Evolutionary conservation across 53 echinoderm and acorn worm genomes (phyloP).

Genomic region (Glandiceps talaboti): DNA sequence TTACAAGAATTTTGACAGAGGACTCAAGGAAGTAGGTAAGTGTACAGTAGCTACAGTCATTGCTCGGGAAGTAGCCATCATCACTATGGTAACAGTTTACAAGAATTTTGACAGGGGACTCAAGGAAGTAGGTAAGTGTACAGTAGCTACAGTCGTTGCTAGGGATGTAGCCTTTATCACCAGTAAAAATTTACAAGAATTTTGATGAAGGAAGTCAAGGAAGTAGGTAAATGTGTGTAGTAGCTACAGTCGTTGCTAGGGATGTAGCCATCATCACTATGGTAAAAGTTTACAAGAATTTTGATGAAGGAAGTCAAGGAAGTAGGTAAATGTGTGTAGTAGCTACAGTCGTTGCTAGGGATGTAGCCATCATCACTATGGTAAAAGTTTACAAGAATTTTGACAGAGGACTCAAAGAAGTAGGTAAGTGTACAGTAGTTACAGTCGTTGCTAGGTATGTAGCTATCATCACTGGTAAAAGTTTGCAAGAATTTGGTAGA

Average conservation of each 20-base stretch:
- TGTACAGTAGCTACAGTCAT: conserved; percentile 29
- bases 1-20: conserved; percentile 64
- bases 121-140: conserved; percentile 60
- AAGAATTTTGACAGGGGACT: conserved; percentile 76
- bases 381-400: conserved; percentile 51
- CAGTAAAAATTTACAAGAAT: too few species aligned
- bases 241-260: too few species aligned
- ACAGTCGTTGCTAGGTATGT: too few species aligned
- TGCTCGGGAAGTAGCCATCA: conserved; percentile 21
- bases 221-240: too few species aligned
- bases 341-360: conserved; percentile 33
- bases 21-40: conserved; percentile 78
- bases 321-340: conserved; percentile 50
- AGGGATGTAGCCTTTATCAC: too few species aligned
- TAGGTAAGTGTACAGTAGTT: conserved; percentile 52
- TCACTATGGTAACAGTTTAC: conserved; percentile 23
- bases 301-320: conserved; percentile 76
- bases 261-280: too few species aligned
- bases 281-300: too few species aligned
- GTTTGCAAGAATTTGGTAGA: too few species aligned
- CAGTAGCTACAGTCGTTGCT: too few species aligned
- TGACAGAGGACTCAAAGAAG: conserved; percentile 70
- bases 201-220: too few species aligned
- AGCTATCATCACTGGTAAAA: conserved; percentile 15
- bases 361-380: conserved; percentile 16